Base-by-base conservation (phyloP, 2,888 invertebrate species). In the Diadromus collaris region DNA sequence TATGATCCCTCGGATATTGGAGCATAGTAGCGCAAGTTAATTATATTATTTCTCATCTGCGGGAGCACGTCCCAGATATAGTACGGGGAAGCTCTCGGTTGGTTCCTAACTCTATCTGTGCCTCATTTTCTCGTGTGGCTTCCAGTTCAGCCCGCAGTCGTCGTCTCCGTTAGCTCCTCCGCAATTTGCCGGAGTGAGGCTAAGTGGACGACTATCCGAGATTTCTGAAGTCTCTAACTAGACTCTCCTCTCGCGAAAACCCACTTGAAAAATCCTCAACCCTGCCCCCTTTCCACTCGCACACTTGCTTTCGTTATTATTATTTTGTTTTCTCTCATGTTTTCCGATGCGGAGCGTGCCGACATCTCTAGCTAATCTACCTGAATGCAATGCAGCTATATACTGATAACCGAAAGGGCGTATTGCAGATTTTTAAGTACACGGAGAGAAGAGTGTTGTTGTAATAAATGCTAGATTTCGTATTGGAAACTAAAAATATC, bases 41-140 rank as follows among this genome's bases (percentile, higher is more conserved):
- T 77, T 80, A 80, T 77, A 77, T 68, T 67, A 75, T 74, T 71
- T 72, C 78, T 78, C 75, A 71, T 71, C 61, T 61, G 32, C 32
- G 44, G 16, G 46, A 48, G 54, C 68, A 63, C 29, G 60, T 46
- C 56, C 60, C 69, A 64, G 63, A 48, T 67, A 58, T 75, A 24
- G 34, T 67, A 27, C 76, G 48, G 34, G 68, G 46, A 67, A 61
- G 56, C 76, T 67, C 76, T 41, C 58, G 51, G 34, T 56, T 34
- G 27, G 16, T n/a, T 44, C 9, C 19, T 6, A 7, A n/a, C 29
- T 10, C 56, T 44, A 19, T 54, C 7, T 44, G 56, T 48, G 21
- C 13, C 41, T 48, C 65, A 21, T 19, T 38, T 21, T 54, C 32
- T 34, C 48, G 54, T 67, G 24, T 27, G 6, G 29, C 27, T 41